Percentiles rank a stretch among this genome's conserved stretches.
Evolutionary conservation across 2,888 invertebrate genomes (phyloP).

Genomic region (Drosophila hamatofila): DNA sequence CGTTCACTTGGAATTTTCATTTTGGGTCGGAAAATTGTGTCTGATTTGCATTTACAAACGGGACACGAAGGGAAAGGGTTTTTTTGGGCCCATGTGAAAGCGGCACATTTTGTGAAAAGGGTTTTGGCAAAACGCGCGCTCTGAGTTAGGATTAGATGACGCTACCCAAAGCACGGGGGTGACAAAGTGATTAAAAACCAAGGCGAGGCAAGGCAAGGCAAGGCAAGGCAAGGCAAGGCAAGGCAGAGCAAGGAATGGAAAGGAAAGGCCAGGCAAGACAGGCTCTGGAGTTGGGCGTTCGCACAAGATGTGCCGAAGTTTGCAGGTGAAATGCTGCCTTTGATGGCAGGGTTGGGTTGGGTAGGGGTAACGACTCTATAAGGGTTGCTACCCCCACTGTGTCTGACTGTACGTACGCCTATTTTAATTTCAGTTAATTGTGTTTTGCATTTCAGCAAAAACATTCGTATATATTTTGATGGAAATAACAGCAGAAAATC

Average conservation of each 20-base stretch:
- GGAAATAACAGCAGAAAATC: constrained; percentile 75
- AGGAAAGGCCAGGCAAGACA: constrained; percentile 33
- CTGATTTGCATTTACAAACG: constrained; percentile 72
- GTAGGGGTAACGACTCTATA: constrained; percentile 39
- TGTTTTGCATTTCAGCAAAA: constrained; percentile 72
- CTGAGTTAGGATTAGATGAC: constrained; percentile 62
- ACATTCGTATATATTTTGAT: constrained; percentile 74
- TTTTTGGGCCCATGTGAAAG: constrained; percentile 13
- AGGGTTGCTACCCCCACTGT: constrained; percentile 62
- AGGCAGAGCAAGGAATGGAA: too few relatives aligned
- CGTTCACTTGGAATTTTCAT: constrained; percentile 61
- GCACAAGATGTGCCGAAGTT: constrained; percentile 54
- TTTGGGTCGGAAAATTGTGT: constrained; percentile 74
- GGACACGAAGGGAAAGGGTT: constrained; percentile 22
- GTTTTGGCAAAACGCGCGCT: constrained; percentile 61
- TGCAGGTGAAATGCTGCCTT: constrained; percentile 42
- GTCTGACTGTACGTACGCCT: constrained; percentile 50
- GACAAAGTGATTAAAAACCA: constrained; percentile 80
- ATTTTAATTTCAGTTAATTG: constrained; percentile 81
- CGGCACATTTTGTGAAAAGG: constrained; percentile 61
- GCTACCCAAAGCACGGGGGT: constrained; percentile 58
- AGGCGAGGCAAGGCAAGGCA: constrained; percentile 45
- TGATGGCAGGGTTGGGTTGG: background rate
- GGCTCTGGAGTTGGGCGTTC: constrained; percentile 25
- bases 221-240: background rate